Base-by-base conservation (phyloP, 2,113 vertebrate species). In the Balaeniceps rex region DNA sequence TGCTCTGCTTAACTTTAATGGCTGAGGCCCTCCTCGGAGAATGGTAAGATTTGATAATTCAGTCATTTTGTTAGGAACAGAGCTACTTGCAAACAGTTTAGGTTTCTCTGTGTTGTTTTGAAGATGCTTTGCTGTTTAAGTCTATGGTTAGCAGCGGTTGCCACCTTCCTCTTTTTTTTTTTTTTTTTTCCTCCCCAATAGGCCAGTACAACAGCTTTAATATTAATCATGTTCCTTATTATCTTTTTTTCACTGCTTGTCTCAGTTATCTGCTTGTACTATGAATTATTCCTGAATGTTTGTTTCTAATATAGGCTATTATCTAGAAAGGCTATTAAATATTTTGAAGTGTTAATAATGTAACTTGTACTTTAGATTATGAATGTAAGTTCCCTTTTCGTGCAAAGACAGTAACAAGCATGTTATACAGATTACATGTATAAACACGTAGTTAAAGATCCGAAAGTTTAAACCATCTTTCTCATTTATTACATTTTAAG, bases 121-220 rank as follows among this genome's bases (percentile, higher is more conserved):
- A 72, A 78, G 58, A 21, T 70, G 8, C 33, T 84, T 26, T 61
- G 46, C 17, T 78, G 24, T 71, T 91, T 69, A 55, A 54, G 60
- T 34, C 40, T n/a, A 2, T 65, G 15, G 52, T 81, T 93, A 79
- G 70, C 4, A n/a, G 34, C 31, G 33, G 40, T 72, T 81, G 10
- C 11, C n/a, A 5, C 18, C 18, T 19, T 46, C 44, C n/a, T 46
- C 44, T 46, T 19, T 36, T 25, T 24, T 68, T 74, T 36, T 12
- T 9, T 5, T 13, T 12, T 7, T 17, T 6, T 0, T 3, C 3
- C 3, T 11, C 19, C 38, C 34, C 25, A 40, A 7, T 1, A 65
- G 74, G 10, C 22, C 33, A 46, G 25, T 76, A 21, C 31, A 83
- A 40, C 36, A 79, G 34, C 25, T 81, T 79, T 58, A 42, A 24